phyloP scores from a whole-genome alignment of 2,113 vertebrate species.

The Megaceryle torquata region DNA sequence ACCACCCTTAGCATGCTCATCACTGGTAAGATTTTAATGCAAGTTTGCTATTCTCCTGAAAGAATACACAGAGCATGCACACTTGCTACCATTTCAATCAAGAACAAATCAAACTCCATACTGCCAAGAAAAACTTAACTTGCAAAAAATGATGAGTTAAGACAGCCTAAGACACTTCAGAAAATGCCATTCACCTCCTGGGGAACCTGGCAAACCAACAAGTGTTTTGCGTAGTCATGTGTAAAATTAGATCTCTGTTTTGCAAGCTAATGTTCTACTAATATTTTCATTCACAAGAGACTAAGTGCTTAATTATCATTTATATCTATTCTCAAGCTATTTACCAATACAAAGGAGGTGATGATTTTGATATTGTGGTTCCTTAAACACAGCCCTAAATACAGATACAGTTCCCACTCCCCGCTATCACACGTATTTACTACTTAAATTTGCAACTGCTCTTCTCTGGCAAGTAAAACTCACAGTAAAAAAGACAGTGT shows the following conservation, averaged over 20 bases:
- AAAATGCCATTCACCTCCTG: neutral
- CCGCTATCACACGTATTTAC: neutral
- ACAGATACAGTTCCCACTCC: neutral
- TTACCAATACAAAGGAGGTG: constrained; percentile 32
- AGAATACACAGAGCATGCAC: neutral
- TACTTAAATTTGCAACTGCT: neutral
- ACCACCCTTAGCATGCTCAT: neutral
- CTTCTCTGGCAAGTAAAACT: neutral
- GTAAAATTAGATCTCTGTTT: constrained; percentile 53
- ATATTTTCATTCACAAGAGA: constrained; percentile 58
- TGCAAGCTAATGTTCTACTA: constrained; percentile 24
- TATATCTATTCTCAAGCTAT: constrained; percentile 33
- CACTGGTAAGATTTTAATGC: neutral
- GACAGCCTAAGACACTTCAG: neutral
- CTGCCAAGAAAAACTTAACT: neutral
- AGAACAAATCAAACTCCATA: neutral
- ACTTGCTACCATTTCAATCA: neutral
- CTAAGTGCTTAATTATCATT: constrained; percentile 45
- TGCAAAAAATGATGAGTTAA: neutral
- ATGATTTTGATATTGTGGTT: neutral
- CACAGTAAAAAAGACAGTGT: rapidly evolving
- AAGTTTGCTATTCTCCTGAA: neutral
- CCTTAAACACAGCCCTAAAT: neutral
- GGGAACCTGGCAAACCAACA: constrained; percentile 1
- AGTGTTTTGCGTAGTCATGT: neutral